A percentile compares a stretch with the other conserved stretches of the same genome.
Conservation (phyloP, 1,140 invertebrate genomes). For the Zophobas atratus region DNA sequence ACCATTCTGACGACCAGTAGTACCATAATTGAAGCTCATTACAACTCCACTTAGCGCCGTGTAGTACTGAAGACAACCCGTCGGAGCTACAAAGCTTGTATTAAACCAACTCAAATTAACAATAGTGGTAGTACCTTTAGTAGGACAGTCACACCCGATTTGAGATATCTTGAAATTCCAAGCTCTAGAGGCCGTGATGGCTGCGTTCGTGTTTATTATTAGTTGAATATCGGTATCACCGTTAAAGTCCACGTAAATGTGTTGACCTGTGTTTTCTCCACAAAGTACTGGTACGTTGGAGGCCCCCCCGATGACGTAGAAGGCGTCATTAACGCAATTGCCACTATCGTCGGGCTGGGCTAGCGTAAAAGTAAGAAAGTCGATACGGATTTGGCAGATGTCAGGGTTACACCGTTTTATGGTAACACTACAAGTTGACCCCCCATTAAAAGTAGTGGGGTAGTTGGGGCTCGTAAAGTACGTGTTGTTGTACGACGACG, state of each 20-base stretch:
- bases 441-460: conserved; percentile 77
- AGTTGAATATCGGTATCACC: conserved; percentile 78
- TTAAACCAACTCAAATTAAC: conserved; percentile 1
- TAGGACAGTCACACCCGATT: conserved; percentile 79
- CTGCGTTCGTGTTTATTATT: conserved; percentile 75
- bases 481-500: conserved; percentile 83
- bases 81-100: conserved; percentile 73
- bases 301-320: conserved; percentile 79
- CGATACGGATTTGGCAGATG: conserved; percentile 85
- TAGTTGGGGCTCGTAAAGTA: conserved; percentile 86
- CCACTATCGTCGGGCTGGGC: conserved; percentile 83
- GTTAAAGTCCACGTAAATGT: conserved; percentile 85
- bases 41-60: conserved; percentile 76
- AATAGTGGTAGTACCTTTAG: conserved; percentile 69
- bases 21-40: conserved; percentile 84
- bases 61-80: conserved; percentile 86
- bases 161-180: conserved; percentile 86
- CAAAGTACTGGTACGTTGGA: conserved; percentile 78
- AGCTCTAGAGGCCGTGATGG: conserved; percentile 74
- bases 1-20: conserved; percentile 66
- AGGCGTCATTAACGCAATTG: conserved; percentile 78
- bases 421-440: conserved; percentile 79
- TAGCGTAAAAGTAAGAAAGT: conserved; percentile 82
- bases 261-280: conserved; percentile 86
- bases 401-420: conserved; percentile 78